Percentiles rank a stretch among this genome's conserved stretches.
These are phyloP conservation scores for Ataeniobius toweri DNA, from an alignment of 2,797 vertebrate species.

Conservation along the genomic window DNA sequence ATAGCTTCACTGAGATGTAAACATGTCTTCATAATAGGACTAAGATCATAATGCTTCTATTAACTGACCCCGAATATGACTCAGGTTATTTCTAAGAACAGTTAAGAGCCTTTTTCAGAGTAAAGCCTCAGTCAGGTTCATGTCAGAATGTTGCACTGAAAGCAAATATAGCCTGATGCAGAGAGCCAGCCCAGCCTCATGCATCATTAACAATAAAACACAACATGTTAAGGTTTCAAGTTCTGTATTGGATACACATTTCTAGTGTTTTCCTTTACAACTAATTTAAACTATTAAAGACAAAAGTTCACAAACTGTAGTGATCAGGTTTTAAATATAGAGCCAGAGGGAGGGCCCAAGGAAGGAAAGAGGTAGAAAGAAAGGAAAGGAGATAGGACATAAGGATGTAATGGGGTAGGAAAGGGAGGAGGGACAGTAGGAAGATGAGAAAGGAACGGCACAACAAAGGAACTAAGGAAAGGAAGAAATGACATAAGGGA, in stretches of 20 bases:
- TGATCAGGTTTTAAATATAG: no score
- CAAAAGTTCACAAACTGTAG: no score
- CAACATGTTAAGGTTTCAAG: not conserved
- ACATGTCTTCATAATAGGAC: slow-evolving; percentile 3
- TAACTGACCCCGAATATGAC: slow-evolving; percentile 3
- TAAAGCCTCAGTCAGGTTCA: not conserved
- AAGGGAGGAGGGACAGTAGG: no score
- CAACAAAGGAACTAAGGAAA: not conserved
- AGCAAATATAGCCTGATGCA: not conserved
- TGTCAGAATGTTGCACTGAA: not conserved
- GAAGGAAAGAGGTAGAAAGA: no score
- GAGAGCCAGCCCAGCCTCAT: not conserved
- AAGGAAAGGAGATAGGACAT: no score
- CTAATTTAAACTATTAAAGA: no score
- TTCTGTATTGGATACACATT: no score
- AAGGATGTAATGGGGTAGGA: no score
- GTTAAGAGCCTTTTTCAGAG: slow-evolving; percentile 4
- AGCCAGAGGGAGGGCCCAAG: no score
- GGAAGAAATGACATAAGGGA: not conserved
- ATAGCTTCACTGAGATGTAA: not conserved
- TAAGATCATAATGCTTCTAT: not conserved
- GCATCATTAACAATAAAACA: not conserved
- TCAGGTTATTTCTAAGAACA: not conserved
- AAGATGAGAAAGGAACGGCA: not conserved
- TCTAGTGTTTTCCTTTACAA: not conserved